Conservation (phyloP, 2,888 invertebrate species). For the Mongoloraphidia duomilia region DNA sequence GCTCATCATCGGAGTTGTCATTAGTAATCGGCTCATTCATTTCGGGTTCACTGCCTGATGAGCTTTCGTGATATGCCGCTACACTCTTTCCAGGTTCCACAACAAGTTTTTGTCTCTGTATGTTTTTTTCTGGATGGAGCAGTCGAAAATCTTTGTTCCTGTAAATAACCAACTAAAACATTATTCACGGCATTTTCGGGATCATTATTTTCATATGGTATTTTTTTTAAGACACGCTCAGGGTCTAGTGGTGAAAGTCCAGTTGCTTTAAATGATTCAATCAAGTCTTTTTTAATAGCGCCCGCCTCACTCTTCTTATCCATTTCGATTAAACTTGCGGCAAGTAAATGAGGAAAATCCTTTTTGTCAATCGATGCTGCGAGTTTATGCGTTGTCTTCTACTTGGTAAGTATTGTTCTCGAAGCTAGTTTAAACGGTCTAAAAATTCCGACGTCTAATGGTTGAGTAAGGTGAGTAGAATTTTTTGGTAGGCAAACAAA, state of each 20-base stretch:
- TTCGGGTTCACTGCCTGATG: constrained; percentile 8
- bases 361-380: too few species aligned
- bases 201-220: too few species aligned
- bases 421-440: background rate
- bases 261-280: background rate
- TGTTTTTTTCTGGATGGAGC: constrained; percentile 10
- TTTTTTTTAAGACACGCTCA: too few species aligned
- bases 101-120: constrained; percentile 8
- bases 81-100: constrained; percentile 12
- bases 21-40: constrained; percentile 8
- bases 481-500: too few species aligned
- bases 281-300: background rate
- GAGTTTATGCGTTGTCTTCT: too few species aligned
- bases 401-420: background rate
- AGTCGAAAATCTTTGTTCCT: constrained; percentile 10
- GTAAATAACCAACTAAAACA: constrained; percentile 8
- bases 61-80: constrained; percentile 8
- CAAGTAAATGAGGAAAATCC: background rate
- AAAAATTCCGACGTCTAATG: background rate
- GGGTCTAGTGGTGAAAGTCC: constrained; percentile 2
- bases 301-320: background rate
- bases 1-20: constrained; percentile 10
- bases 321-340: constrained; percentile 1
- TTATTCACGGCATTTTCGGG: constrained; percentile 3
- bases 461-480: constrained; percentile 10